Evolutionary conservation across 2,888 invertebrate species (phyloP), one percentile per base, ranked within the genome.

Genomic region (Microdon myrmicae): DNA sequence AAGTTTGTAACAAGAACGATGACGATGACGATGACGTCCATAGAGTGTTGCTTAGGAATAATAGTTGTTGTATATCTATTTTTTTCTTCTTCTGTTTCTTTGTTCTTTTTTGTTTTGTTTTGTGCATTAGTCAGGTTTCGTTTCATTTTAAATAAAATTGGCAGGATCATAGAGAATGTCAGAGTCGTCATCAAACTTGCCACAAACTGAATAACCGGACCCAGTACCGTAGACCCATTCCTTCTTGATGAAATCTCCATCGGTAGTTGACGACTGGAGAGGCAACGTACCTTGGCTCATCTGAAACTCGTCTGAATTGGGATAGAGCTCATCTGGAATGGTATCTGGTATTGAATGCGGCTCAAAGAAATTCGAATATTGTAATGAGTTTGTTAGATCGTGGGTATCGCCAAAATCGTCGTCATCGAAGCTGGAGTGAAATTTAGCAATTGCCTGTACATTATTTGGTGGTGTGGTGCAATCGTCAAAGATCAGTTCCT

Each of bases 121-220:
- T n/a, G n/a, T n/a, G n/a, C n/a, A n/a, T n/a, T n/a, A n/a, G n/a
- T n/a, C n/a, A n/a, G n/a, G n/a, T n/a, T n/a, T n/a, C n/a, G n/a
- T n/a, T 78, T 74, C 79, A 70, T 79, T 76, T 58, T 79, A 78
- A 29, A 79, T 79, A 25, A 78, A 78, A 60, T 77, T 79, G 54
- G 77, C 75, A 19, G 78, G 77, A 74, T 78, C 79, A 70, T 76
- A 78, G 14, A 78, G 67, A 2, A 76, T 79, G 69, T 79, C 78
- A 68, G 75, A 77, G 49, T 78, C 78, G 56, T 78, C 78, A 48
- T 79, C 78, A 41, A 79, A 79, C 56, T 78, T 79, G 12, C 76
- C 76, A 37, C 76, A 77, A 72, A 78, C 78, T 59, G 75, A 73
- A 61, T 79, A 79, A 51, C 72, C 76, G 22, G 75, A 72, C 41